phyloP scores from a whole-genome alignment of 2,797 vertebrate species.

The Oryzias sinensis region DNA sequence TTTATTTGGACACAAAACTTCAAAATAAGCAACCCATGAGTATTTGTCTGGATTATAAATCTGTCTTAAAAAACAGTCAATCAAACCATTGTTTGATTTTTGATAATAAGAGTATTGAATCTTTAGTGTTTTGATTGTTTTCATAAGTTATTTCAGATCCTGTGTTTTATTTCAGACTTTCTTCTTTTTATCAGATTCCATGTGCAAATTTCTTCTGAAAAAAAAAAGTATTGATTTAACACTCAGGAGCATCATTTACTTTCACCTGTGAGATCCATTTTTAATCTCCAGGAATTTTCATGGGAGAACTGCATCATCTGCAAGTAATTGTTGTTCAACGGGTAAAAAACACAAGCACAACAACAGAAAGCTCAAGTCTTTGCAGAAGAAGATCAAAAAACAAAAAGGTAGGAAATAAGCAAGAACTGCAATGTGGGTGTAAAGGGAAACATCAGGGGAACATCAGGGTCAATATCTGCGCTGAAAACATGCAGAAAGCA shows the following conservation, averaged over 20 bases:
- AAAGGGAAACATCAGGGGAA: conserved; percentile 34
- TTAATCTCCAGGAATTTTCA: conserved; percentile 24
- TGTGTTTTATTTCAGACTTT: no score
- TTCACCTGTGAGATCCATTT: conserved; percentile 3
- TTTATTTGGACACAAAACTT: conserved; percentile 4
- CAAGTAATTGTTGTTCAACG: conserved; percentile 32
- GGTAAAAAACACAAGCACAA: conserved; percentile 38
- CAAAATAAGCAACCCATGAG: background rate
- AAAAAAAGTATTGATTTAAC: conserved; percentile 21
- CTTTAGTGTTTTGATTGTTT: no score
- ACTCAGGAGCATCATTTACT: background rate
- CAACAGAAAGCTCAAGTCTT: conserved; percentile 57
- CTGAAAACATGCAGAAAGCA: conserved; percentile 23
- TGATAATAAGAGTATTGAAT: no score
- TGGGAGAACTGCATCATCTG: conserved; percentile 24
- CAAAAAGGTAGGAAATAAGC: conserved; percentile 49
- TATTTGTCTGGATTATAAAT: no score
- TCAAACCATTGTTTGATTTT: no score
- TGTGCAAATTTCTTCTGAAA: background rate
- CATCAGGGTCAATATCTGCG: conserved; percentile 22
- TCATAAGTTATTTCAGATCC: no score
- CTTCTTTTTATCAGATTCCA: no score
- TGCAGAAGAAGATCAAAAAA: conserved; percentile 30
- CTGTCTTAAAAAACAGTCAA: no score
- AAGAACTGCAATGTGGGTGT: conserved; percentile 21